Evolutionary conservation across 2,888 invertebrate genomes (phyloP).

Genomic region (Mylabris sibirica): DNA sequence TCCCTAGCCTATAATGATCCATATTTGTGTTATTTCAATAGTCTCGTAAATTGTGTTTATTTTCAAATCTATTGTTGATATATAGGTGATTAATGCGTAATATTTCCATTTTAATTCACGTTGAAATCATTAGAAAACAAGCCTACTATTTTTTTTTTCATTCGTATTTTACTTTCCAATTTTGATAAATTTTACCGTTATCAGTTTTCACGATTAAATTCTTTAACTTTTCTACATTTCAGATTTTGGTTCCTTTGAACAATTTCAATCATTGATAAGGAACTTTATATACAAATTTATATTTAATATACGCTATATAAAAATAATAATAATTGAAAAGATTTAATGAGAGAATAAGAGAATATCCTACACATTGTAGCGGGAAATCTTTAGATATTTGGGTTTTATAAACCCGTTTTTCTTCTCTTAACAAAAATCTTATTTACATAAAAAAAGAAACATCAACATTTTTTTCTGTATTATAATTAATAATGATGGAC

Average conservation of each 20-base stretch:
- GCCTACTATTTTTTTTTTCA: neutral
- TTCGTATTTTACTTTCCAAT: constrained; percentile 1
- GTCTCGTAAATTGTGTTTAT: neutral
- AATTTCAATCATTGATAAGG: neutral
- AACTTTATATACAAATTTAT: constrained; percentile 20
- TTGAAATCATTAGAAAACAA: too few species aligned
- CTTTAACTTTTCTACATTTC: constrained; percentile 13
- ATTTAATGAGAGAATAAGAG: constrained; percentile 29
- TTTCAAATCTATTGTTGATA: too few species aligned
- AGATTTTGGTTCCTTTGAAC: constrained; percentile 6
- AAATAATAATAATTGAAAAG: constrained; percentile 18
- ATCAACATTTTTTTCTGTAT: neutral
- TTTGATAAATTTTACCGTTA: constrained; percentile 15
- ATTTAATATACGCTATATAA: constrained; percentile 12
- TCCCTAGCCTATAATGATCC: neutral
- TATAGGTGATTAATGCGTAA: too few species aligned
- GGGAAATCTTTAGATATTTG: constrained; percentile 48
- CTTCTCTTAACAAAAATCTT: neutral
- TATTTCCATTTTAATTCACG: too few species aligned
- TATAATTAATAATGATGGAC: constrained; percentile 73
- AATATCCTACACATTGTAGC: constrained; percentile 58
- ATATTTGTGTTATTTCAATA: neutral
- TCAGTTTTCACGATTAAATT: constrained; percentile 16
- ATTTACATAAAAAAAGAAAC: constrained; percentile 27
- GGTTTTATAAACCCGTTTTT: constrained; percentile 59